Conservation (phyloP, 2,113 vertebrate genomes). For the human region DNA sequence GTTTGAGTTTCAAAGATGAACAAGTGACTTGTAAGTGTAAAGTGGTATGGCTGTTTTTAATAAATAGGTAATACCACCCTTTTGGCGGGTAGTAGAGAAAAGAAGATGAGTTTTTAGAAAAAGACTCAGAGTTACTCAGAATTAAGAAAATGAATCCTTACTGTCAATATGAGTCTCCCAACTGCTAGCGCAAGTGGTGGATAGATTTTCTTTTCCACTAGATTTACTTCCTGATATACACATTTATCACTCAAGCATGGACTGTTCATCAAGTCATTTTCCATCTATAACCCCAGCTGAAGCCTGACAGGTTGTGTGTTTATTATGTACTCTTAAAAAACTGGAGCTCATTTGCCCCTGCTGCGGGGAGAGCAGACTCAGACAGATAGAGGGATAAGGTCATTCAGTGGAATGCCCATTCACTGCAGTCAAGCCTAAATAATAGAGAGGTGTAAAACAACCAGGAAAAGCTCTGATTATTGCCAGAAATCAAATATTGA, state of each 20-base stretch:
- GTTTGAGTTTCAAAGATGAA: conserved; percentile 44
- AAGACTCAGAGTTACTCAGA: conserved; percentile 62
- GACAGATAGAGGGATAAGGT: neutral
- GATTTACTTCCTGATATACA: conserved; percentile 90
- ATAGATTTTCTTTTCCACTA: conserved; percentile 88
- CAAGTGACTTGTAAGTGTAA: neutral
- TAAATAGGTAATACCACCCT: neutral
- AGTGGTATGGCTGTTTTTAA: neutral
- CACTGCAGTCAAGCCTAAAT: neutral
- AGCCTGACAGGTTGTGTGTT: conserved; percentile 82
- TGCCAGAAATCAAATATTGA: conserved; percentile 47
- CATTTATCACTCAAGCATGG: conserved; percentile 88
- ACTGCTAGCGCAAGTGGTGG: conserved; percentile 80
- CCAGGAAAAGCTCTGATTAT: neutral
- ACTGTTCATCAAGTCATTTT: conserved; percentile 83
- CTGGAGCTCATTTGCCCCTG: conserved; percentile 53
- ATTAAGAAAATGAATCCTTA: conserved; percentile 80
- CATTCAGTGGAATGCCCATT: neutral
- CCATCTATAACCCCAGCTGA: conserved; percentile 84
- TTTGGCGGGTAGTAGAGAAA: neutral
- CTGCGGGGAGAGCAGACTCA: conserved; percentile 31
- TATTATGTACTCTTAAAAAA: conserved; percentile 77
- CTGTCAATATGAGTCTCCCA: conserved; percentile 67
- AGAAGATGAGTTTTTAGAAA: neutral
- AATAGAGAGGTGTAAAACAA: neutral